Percentiles rank a stretch among this genome's conserved stretches.
These are phyloP conservation scores for Laspeyria flexula DNA, from an alignment of 2,888 invertebrate species.

Conservation along the genomic window DNA sequence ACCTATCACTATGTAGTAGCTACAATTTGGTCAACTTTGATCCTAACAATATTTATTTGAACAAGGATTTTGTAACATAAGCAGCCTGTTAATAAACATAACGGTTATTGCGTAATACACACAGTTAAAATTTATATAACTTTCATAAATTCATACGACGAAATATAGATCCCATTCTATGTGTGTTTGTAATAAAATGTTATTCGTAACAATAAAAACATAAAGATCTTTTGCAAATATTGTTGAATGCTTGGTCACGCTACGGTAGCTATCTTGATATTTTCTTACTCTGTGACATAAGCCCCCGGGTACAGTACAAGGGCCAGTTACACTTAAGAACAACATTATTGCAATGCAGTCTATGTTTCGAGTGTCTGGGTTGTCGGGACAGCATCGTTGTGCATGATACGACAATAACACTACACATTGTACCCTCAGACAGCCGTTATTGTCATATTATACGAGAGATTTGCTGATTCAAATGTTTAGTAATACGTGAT, in stretches of 20 bases:
- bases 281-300: constrained; percentile 37
- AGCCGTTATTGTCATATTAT: constrained; percentile 57
- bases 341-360: constrained; percentile 66
- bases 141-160: background rate
- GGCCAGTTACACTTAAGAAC: constrained; percentile 65
- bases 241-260: constrained; percentile 13
- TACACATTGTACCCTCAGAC: constrained; percentile 61
- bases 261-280: constrained; percentile 27
- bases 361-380: constrained; percentile 52
- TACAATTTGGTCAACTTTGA: constrained; percentile 7
- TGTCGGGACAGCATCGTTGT: constrained; percentile 52
- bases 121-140: background rate
- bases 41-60: constrained; percentile 1
- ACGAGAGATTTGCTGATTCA: constrained; percentile 46
- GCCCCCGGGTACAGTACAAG: constrained; percentile 47
- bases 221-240: constrained; percentile 29
- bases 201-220: constrained; percentile 12
- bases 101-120: background rate
- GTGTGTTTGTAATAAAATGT: constrained; percentile 8
- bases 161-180: constrained; percentile 5
- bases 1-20: constrained; percentile 3
- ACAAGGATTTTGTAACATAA: background rate
- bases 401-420: constrained; percentile 68
- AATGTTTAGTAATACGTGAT: constrained; percentile 46
- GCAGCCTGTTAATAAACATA: background rate